phyloP scores from a whole-genome alignment of 1,140 invertebrate genomes.

The Uloborus diversus region DNA sequence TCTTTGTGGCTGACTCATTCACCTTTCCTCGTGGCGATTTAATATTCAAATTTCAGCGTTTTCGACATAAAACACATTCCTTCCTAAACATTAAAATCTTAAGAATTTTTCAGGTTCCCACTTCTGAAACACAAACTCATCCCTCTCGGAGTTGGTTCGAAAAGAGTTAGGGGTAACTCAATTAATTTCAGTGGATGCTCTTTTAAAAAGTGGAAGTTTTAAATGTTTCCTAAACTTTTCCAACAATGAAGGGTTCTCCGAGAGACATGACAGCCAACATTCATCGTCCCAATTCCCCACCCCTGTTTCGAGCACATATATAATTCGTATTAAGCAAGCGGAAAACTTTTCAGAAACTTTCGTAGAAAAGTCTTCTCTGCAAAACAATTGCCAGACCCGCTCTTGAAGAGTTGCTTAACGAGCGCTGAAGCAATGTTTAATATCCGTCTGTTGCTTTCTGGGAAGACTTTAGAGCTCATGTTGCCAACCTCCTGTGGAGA shows the following conservation, averaged over 20 bases:
- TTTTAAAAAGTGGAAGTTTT: not conserved
- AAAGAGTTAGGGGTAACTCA: no score
- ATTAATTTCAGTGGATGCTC: not conserved
- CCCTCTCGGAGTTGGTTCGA: no score
- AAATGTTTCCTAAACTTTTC: conserved; percentile 6
- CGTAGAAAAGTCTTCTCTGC: conserved; percentile 13
- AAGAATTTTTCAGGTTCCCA: no score
- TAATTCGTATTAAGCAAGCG: conserved; percentile 15
- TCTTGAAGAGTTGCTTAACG: conserved; percentile 8
- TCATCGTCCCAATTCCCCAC: not conserved
- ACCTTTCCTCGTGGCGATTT: no score
- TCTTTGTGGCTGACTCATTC: no score
- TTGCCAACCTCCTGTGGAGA: not conserved
- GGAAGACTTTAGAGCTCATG: not conserved
- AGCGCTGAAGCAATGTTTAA: not conserved
- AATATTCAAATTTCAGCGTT: no score
- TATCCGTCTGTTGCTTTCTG: conserved; percentile 30
- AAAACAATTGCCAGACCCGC: conserved; percentile 2
- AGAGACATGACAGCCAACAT: conserved; percentile 15
- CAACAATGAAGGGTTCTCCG: conserved; percentile 21
- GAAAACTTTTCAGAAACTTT: conserved; percentile 17
- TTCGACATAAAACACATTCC: no score
- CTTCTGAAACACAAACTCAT: no score
- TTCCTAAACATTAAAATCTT: no score
- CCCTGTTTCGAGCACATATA: not conserved